Evolutionary conservation across 2,797 vertebrate genomes (phyloP), one percentile per base, ranked within the genome.

Genomic region (Mormyrus proboscirostris): DNA sequence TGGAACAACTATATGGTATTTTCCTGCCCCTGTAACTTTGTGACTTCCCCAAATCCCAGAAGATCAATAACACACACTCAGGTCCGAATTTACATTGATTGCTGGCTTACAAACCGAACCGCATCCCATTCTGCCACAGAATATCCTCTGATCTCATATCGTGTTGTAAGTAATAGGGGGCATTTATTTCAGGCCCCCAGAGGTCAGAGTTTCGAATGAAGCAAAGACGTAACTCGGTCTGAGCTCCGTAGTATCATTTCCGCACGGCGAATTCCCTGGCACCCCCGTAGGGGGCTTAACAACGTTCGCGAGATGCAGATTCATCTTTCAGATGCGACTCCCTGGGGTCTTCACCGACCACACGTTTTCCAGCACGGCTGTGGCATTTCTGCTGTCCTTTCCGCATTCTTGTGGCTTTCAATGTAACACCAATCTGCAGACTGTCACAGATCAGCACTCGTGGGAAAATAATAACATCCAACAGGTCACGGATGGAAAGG

Each of bases 161-260:
- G 86, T 76, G 89, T 38, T 1, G 87, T 91, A 93, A 92, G 91
- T 55, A 86, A 86, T 57, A 86, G 29, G 85, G 85, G 50, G 4
- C 29, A 14, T 29, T 53, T 44, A 73, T 65, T 62, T 38, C 79
- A n/a, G 16, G 49, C 50, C 29, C 2, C 33, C 38, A 29, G 1
- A 76, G 49, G 12, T 10, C 49, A 9, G 49, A 29, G 25, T 62
- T 10, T 10, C n/a, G 7, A 62, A 38, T 47, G 29, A 87, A 87
- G 50, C 59, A 85, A 85, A 89, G 33, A 38, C n/a, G 76, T 25
- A 25, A 59, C 55, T 47, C 4, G 4, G 12, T 19, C 65, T 1
- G 44, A 82, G n/a, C 41, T n/a, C 25, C 53, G 0, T 5, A 0
- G 38, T 55, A 41, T 55, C 33, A 25, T 53, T 55, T 86, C 83